A percentile compares a stretch with the other conserved stretches of the same genome.
phyloP scores from a whole-genome alignment of 2,888 invertebrate genomes.

The Hirtodrosophila alboralis region DNA sequence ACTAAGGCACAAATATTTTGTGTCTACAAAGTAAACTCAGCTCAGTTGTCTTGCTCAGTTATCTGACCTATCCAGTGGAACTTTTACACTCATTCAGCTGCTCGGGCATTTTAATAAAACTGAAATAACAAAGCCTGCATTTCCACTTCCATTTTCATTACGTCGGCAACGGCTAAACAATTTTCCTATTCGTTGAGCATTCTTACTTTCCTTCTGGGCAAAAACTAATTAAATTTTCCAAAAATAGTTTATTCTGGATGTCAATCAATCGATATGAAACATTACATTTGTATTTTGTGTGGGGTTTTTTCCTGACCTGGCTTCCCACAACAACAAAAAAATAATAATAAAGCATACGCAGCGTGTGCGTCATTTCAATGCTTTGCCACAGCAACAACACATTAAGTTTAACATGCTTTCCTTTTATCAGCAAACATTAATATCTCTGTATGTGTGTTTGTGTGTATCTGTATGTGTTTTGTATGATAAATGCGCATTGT shows the following conservation, averaged over 20 bases:
- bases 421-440: slow-evolving; percentile 50
- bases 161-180: slow-evolving; percentile 32
- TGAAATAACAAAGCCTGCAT: slow-evolving; percentile 33
- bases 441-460: slow-evolving; percentile 13
- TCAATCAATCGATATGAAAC: slow-evolving; percentile 49
- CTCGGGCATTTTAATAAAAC: slow-evolving; percentile 2
- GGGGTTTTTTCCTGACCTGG: neutral
- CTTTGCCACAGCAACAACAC: slow-evolving; percentile 16
- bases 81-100: slow-evolving; percentile 10
- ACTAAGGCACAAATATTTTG: neutral
- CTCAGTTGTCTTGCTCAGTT: neutral
- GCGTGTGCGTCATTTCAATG: slow-evolving; percentile 17
- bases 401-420: slow-evolving; percentile 39
- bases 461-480: slow-evolving; percentile 13
- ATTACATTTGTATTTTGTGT: slow-evolving; percentile 27
- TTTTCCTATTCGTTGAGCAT: slow-evolving; percentile 28
- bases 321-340: slow-evolving; percentile 8
- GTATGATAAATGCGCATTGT: slow-evolving; percentile 47
- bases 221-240: slow-evolving; percentile 65
- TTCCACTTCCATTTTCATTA: slow-evolving; percentile 31
- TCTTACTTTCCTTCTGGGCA: slow-evolving; percentile 24
- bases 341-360: slow-evolving; percentile 52
- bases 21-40: neutral
- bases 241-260: slow-evolving; percentile 26
- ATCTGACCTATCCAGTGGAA: neutral